Conservation (phyloP, 2,888 invertebrate genomes). For the Scaptomyza parva region DNA sequence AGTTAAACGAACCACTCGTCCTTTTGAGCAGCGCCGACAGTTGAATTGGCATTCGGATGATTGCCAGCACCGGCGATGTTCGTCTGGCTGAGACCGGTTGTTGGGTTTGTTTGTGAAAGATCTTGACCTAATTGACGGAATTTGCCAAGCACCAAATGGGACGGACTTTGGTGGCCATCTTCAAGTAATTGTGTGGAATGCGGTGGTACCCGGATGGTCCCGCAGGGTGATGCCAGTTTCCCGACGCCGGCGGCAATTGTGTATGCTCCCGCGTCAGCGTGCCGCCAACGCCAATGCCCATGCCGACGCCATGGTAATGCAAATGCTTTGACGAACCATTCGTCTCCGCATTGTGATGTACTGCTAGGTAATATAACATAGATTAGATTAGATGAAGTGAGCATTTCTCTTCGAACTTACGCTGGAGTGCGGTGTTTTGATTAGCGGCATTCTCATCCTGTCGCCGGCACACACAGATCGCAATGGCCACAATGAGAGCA, state of each 20-base stretch:
- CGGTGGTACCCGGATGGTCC: constrained; percentile 87
- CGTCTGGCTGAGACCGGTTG: constrained; percentile 78
- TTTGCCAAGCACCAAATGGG: constrained; percentile 97
- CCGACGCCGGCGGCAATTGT: constrained; percentile 89
- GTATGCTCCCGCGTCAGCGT: constrained; percentile 86
- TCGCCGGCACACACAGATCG: constrained; percentile 91
- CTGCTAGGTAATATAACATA: constrained; percentile 52
- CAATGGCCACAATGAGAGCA: constrained; percentile 89
- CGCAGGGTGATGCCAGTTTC: constrained; percentile 98
- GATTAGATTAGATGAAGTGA: background rate
- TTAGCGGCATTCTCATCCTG: constrained; percentile 76
- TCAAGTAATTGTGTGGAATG: constrained; percentile 86
- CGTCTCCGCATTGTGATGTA: constrained; percentile 87
- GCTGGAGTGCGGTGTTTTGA: constrained; percentile 85
- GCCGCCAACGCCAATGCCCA: constrained; percentile 82
- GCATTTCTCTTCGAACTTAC: constrained; percentile 72
- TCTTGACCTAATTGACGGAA: constrained; percentile 87
- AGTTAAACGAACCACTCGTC: constrained; percentile 96
- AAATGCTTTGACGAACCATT: constrained; percentile 89
- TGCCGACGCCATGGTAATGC: constrained; percentile 83
- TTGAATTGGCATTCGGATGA: constrained; percentile 81
- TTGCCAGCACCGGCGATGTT: constrained; percentile 75
- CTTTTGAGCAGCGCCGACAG: constrained; percentile 89
- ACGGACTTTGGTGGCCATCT: constrained; percentile 92
- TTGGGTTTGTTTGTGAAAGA: constrained; percentile 85